phyloP scores from a whole-genome alignment of 2,888 invertebrate genomes.

The Drosophila nigricruria region DNA sequence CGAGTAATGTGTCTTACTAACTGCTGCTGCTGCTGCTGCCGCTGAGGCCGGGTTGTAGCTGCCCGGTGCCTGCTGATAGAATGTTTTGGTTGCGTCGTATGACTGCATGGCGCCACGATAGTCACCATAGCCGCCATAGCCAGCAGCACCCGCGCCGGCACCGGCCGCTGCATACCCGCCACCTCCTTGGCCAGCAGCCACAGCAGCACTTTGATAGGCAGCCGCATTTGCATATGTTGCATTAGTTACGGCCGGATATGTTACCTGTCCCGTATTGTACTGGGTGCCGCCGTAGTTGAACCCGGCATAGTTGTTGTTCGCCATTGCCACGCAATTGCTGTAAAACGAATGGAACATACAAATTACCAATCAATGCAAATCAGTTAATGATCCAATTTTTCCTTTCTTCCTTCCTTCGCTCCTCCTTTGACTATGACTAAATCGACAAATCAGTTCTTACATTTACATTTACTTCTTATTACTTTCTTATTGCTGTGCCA shows the following conservation, averaged over 20 bases:
- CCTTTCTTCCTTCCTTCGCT: background rate
- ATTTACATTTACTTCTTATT: conserved; percentile 65
- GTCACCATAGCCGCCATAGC: conserved; percentile 87
- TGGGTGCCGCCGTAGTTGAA: conserved; percentile 97
- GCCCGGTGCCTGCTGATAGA: conserved; percentile 91
- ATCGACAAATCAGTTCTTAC: conserved; percentile 60
- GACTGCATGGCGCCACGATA: conserved; percentile 89
- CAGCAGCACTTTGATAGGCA: conserved; percentile 91
- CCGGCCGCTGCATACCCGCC: conserved; percentile 58
- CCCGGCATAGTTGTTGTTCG: conserved; percentile 96
- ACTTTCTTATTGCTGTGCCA: conserved; percentile 48
- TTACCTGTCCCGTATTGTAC: conserved; percentile 88
- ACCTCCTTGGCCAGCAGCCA: conserved; percentile 86
- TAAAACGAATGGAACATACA: conserved; percentile 48
- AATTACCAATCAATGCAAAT: conserved; percentile 70
- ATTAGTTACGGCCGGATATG: conserved; percentile 83
- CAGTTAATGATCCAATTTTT: conserved; percentile 12
- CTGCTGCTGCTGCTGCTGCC: conserved; percentile 83
- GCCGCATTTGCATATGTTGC: conserved; percentile 95
- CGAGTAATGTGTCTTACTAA: conserved; percentile 85
- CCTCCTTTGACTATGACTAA: conserved; percentile 14
- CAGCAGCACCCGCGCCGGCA: conserved; percentile 85
- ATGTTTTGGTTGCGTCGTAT: conserved; percentile 93
- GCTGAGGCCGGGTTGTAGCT: conserved; percentile 85
- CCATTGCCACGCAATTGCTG: conserved; percentile 73